A percentile compares a stretch with the other conserved stretches of the same genome.
These are phyloP conservation scores for Eucera pruinosa DNA, from an alignment of 2,888 invertebrate species.

Conservation along the genomic window DNA sequence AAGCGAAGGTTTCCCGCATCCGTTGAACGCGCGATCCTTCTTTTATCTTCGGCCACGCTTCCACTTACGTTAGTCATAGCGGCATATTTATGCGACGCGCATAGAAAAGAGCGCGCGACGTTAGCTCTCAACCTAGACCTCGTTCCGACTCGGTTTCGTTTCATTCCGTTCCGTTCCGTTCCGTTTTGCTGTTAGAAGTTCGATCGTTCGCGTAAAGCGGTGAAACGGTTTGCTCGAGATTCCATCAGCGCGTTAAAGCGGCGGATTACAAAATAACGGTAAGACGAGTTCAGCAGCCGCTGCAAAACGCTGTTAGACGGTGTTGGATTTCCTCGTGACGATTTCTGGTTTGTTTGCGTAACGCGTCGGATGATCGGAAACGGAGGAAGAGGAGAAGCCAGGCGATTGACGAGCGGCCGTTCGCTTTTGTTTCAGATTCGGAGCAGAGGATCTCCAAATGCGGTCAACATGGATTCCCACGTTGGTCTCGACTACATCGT, in stretches of 20 bases:
- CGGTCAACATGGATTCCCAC: constrained; percentile 92
- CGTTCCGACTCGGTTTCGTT: constrained; percentile 21
- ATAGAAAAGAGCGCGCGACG: constrained; percentile 9
- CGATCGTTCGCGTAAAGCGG: too few species aligned
- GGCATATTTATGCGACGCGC: constrained; percentile 12
- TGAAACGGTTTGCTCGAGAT: too few species aligned
- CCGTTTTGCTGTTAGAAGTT: not conserved
- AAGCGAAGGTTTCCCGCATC: too few species aligned
- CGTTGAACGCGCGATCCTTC: not conserved
- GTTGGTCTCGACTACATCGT: constrained; percentile 97
- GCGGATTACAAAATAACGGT: too few species aligned
- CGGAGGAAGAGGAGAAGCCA: too few species aligned
- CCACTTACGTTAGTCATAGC: constrained; percentile 20
- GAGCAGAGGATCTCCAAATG: constrained; percentile 75
- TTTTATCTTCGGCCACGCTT: not conserved
- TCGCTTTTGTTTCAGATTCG: constrained; percentile 68
- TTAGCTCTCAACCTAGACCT: constrained; percentile 59
- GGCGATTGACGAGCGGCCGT: too few species aligned
- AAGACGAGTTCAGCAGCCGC: too few species aligned
- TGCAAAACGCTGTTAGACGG: too few species aligned
- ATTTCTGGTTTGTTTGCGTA: too few species aligned
- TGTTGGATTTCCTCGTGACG: too few species aligned
- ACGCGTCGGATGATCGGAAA: too few species aligned
- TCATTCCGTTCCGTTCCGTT: constrained; percentile 1
- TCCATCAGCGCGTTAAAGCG: too few species aligned